Conservation (phyloP, 2,888 invertebrate species). For the Ypsolopha scabrella region DNA sequence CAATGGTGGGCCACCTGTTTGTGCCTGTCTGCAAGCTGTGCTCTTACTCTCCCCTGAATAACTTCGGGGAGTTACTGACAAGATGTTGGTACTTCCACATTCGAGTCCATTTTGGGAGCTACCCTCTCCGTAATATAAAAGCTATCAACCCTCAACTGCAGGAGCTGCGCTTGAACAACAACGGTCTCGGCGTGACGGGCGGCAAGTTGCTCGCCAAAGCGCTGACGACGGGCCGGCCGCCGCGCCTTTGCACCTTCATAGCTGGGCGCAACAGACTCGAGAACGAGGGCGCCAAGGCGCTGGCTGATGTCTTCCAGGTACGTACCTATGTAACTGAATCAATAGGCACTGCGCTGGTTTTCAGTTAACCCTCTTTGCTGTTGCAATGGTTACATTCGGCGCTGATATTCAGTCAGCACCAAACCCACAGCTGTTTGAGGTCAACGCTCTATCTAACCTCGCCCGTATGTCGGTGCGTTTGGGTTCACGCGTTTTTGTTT, state of each 20-base stretch:
- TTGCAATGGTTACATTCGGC: too few relatives aligned
- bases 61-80: too few relatives aligned
- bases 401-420: too few relatives aligned
- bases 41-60: too few relatives aligned
- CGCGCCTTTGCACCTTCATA: conserved; percentile 85
- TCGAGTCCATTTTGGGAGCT: too few relatives aligned
- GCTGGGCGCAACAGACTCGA: conserved; percentile 96
- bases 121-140: too few relatives aligned
- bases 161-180: conserved; percentile 91
- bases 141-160: conserved; percentile 27
- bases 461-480: too few relatives aligned
- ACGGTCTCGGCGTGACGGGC: conserved; percentile 93
- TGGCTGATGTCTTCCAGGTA: conserved; percentile 87
- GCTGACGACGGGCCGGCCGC: conserved; percentile 72
- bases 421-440: background rate
- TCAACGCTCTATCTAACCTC: too few relatives aligned
- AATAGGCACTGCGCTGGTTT: background rate
- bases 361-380: background rate
- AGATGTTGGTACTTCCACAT: too few relatives aligned
- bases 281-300: conserved; percentile 89
- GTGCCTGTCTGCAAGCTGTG: too few relatives aligned
- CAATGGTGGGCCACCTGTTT: too few relatives aligned
- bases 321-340: conserved; percentile 4
- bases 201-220: conserved; percentile 86
- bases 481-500: too few relatives aligned